A percentile compares a stretch with the other conserved stretches of the same genome.
These are phyloP conservation scores for Myiotriccus ornatus DNA, from an alignment of 2,797 vertebrate species.

Conservation along the genomic window DNA sequence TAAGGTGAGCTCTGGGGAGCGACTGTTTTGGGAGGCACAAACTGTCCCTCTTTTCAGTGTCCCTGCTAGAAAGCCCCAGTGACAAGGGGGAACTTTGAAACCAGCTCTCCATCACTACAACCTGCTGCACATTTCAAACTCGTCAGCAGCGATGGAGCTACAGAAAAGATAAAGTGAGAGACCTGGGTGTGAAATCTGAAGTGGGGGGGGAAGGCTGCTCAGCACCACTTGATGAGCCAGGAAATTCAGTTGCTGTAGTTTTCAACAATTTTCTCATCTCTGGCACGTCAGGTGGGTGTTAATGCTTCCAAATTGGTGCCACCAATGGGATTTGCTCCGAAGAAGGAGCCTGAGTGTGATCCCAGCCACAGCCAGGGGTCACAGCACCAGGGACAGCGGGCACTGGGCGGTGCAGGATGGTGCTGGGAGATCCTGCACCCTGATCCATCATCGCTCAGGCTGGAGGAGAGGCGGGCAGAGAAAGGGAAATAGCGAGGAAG, in stretches of 20 bases:
- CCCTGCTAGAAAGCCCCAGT: not conserved
- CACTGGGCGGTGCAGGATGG: not conserved
- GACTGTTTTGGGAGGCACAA: not conserved
- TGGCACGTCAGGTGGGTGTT: not conserved
- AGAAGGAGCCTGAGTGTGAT: not conserved
- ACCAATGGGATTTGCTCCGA: not conserved
- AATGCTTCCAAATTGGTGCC: not conserved
- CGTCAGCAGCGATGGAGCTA: not conserved
- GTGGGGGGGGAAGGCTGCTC: not conserved
- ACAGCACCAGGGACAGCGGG: not conserved
- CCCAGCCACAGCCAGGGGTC: not conserved
- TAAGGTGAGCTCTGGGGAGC: not conserved
- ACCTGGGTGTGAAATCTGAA: not conserved
- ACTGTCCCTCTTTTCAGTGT: not conserved
- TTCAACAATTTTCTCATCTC: not conserved
- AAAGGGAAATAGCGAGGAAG: not conserved
- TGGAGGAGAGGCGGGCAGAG: not conserved
- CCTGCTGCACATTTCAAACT: not conserved
- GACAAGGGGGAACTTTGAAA: not conserved
- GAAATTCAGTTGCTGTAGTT: not conserved
- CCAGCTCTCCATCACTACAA: not conserved
- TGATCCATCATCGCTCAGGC: rapidly evolving
- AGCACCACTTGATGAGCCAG: not conserved
- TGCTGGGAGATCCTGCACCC: not conserved
- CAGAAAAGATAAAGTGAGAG: not conserved